Evolutionary conservation across 1,140 invertebrate genomes (phyloP).

Genomic region (Steinernema khuongi): DNA sequence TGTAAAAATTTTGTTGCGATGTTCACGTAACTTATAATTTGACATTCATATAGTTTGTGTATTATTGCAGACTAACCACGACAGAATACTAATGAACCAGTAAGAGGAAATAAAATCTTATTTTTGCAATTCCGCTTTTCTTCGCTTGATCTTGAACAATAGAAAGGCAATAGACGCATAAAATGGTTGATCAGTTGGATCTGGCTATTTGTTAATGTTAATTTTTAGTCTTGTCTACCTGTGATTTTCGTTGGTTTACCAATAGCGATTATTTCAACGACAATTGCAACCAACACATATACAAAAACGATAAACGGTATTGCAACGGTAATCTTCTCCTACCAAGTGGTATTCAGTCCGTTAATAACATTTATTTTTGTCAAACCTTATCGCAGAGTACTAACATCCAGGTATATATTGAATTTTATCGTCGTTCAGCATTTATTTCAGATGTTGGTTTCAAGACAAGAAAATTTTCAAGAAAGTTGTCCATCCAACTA

Average conservation of each 20-base stretch:
- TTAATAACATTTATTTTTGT: conserved; percentile 27
- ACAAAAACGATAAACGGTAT: conserved; percentile 15
- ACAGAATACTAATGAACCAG: no score
- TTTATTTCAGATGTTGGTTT: background rate
- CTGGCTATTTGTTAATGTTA: background rate
- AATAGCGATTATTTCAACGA: conserved; percentile 14
- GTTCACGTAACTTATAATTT: no score
- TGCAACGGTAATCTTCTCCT: conserved; percentile 24
- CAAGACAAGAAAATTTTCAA: background rate
- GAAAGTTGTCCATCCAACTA: background rate
- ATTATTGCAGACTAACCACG: no score
- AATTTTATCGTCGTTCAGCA: background rate
- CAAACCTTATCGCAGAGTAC: conserved; percentile 19
- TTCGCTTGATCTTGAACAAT: no score
- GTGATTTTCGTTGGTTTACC: conserved; percentile 22
- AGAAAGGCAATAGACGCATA: no score
- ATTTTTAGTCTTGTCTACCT: conserved; percentile 18
- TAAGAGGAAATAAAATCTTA: no score
- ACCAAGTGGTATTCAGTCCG: conserved; percentile 19
- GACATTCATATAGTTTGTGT: no score
- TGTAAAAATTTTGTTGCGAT: no score
- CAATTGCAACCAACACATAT: conserved; percentile 19
- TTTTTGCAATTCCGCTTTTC: no score
- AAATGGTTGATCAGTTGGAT: background rate
- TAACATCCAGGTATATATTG: background rate